Percentiles rank a stretch among this genome's conserved stretches.
These are phyloP conservation scores for Nephrotoma appendiculata DNA, from an alignment of 2,888 invertebrate species.

Conservation along the genomic window DNA sequence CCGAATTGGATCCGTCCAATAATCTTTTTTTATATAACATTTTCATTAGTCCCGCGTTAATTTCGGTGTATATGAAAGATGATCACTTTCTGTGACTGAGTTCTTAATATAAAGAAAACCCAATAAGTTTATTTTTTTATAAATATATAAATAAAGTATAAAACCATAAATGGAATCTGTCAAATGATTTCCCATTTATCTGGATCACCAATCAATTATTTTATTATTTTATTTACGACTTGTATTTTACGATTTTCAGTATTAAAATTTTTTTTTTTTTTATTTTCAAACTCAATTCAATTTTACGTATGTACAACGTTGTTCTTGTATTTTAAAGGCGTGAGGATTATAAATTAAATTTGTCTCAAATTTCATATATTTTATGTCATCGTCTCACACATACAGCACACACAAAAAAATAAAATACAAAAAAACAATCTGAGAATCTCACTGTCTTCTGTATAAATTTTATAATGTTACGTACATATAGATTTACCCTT, in stretches of 20 bases:
- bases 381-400: neutral
- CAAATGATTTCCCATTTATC: neutral
- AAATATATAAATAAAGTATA: neutral
- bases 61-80: neutral
- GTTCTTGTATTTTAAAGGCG: neutral
- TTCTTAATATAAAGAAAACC: neutral
- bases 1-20: neutral
- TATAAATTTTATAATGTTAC: neutral
- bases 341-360: neutral
- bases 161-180: neutral
- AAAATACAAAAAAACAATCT: neutral
- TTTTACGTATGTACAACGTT: neutral
- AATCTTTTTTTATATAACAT: neutral
- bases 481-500: neutral
- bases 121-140: neutral
- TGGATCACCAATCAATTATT: neutral
- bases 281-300: neutral
- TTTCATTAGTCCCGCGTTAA: neutral
- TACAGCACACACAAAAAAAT: neutral
- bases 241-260: neutral
- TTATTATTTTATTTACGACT: neutral
- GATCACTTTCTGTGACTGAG: neutral
- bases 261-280: neutral
- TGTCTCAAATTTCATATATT: neutral
- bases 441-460: neutral